Percentiles rank a stretch among this genome's conserved stretches.
phyloP scores from a whole-genome alignment of 2,113 vertebrate genomes.

The Antennarius striatus region DNA sequence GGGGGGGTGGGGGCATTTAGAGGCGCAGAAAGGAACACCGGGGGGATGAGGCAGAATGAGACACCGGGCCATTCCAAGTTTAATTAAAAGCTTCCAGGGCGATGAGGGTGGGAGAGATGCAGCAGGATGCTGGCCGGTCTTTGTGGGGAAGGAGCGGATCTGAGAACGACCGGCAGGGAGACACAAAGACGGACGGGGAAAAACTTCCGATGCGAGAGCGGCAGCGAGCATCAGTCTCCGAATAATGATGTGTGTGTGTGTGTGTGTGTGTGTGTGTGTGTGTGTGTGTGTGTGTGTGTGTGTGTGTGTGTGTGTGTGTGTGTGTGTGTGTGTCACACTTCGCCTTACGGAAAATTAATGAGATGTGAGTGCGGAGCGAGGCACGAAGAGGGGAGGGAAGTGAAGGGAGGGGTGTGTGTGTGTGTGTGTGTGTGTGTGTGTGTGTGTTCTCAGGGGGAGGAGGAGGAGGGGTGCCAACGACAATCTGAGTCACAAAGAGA shows the following conservation, averaged over 20 bases:
- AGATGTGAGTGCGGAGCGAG: conserved; percentile 75
- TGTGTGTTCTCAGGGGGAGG: conserved; percentile 1
- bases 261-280: conserved; percentile 13
- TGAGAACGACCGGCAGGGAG: conserved; percentile 50
- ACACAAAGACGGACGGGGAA: conserved; percentile 15
- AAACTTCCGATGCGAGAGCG: conserved; percentile 58
- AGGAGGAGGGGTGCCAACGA: conserved; percentile 67
- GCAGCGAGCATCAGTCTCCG: conserved; percentile 70
- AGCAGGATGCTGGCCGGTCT: conserved; percentile 34
- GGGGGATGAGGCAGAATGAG: conserved; percentile 35
- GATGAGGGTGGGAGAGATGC: conserved; percentile 44
- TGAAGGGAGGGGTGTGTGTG: not conserved
- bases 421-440: conserved; percentile 9
- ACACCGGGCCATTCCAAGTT: conserved; percentile 56
- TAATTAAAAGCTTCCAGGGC: conserved; percentile 64
- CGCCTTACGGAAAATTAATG: conserved; percentile 77
- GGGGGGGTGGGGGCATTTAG: conserved; percentile 23
- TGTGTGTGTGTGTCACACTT: conserved; percentile 72
- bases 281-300: conserved; percentile 10
- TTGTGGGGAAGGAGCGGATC: conserved; percentile 42
- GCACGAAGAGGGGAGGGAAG: conserved; percentile 50
- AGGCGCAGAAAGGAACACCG: conserved; percentile 20
- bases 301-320: conserved; percentile 21
- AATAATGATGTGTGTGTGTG: conserved; percentile 58
- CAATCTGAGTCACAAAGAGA: conserved; percentile 80